phyloP scores from a whole-genome alignment of 2,888 invertebrate genomes.

The Euplagia quadripunctaria region DNA sequence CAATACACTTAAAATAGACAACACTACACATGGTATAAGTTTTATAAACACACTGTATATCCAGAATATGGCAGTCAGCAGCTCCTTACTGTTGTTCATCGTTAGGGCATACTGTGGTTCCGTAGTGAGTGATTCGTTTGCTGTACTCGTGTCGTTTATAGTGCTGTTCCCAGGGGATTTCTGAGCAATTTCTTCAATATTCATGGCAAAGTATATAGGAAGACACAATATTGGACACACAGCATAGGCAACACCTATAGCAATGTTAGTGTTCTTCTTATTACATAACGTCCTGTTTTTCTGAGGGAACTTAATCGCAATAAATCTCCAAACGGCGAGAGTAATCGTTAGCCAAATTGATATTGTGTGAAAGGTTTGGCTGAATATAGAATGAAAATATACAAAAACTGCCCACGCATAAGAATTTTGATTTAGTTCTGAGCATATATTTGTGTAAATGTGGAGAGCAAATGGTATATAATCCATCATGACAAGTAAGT shows the following conservation, averaged over 20 bases:
- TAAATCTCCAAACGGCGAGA: slow-evolving; percentile 96
- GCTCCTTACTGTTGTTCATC: slow-evolving; percentile 89
- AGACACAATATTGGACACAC: slow-evolving; percentile 94
- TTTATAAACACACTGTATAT: slow-evolving; percentile 97
- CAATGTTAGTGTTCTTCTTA: slow-evolving; percentile 91
- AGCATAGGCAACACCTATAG: slow-evolving; percentile 92
- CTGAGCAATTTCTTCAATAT: slow-evolving; percentile 85
- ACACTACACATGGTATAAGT: slow-evolving; percentile 95
- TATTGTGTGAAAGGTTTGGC: slow-evolving; percentile 95
- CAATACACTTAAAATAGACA: slow-evolving; percentile 93
- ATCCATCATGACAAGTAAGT: slow-evolving; percentile 96
- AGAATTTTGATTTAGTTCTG: slow-evolving; percentile 78
- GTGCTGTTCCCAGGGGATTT: slow-evolving; percentile 56
- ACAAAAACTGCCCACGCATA: slow-evolving; percentile 95
- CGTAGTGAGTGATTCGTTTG: slow-evolving; percentile 57
- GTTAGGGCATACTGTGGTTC: slow-evolving; percentile 89
- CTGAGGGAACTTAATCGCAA: slow-evolving; percentile 95
- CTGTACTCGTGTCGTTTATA: slow-evolving; percentile 57
- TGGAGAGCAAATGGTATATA: slow-evolving; percentile 96
- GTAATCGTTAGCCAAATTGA: slow-evolving; percentile 98
- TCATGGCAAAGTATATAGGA: slow-evolving; percentile 93
- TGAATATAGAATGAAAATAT: slow-evolving; percentile 95
- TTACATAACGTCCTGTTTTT: slow-evolving; percentile 94
- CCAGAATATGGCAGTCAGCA: slow-evolving; percentile 93
- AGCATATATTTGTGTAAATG: slow-evolving; percentile 89